A percentile compares a stretch with the other conserved stretches of the same genome.
Conservation (phyloP, 2,888 invertebrate species). For the Dryococelus australis region DNA sequence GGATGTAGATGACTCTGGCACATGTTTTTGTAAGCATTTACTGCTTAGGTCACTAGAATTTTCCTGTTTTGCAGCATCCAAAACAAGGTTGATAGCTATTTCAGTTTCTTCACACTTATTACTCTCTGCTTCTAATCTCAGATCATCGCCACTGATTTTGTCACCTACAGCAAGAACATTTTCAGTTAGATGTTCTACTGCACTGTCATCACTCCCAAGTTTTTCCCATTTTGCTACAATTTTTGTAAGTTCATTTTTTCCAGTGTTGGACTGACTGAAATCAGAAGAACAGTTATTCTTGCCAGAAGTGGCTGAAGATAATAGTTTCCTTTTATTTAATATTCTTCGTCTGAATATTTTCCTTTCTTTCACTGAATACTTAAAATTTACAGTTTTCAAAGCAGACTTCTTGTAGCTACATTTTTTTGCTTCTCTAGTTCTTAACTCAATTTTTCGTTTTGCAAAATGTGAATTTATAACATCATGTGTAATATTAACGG, state of each 20-base stretch:
- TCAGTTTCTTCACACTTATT: not conserved
- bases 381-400: not conserved
- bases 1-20: not conserved
- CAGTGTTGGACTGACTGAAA: not conserved
- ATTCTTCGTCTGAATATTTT: not conserved
- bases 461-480: not conserved
- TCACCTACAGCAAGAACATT: not conserved
- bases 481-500: not conserved
- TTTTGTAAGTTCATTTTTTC: not conserved
- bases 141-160: not conserved
- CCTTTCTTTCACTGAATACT: not conserved
- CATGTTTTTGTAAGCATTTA: not conserved
- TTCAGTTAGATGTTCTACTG: not conserved
- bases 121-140: not conserved
- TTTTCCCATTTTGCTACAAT: not conserved
- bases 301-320: not conserved
- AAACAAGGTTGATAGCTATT: not conserved
- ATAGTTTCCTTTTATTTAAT: not conserved
- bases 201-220: not conserved
- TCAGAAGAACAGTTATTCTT: not conserved
- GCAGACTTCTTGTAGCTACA: not conserved
- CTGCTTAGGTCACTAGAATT: not conserved
- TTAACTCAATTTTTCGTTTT: not conserved
- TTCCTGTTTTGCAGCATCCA: not conserved
- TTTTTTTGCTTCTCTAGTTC: not conserved